Evolutionary conservation across 2,113 vertebrate genomes (phyloP).

Genomic region (Phainopepla nitens): DNA sequence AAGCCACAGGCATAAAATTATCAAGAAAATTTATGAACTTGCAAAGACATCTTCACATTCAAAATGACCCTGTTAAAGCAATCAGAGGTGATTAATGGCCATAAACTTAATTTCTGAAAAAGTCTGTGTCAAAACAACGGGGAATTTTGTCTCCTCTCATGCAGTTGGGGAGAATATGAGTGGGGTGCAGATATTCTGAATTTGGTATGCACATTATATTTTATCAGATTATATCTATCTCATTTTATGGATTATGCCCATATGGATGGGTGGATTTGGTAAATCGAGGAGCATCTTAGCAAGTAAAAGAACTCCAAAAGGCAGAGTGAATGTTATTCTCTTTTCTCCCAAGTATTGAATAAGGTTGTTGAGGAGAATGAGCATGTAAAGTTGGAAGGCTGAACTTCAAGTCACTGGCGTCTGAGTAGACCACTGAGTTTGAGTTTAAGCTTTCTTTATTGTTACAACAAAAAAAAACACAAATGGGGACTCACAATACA

Average conservation of each 20-base stretch:
- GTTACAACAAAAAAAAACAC: neutral
- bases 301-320: neutral
- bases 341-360: neutral
- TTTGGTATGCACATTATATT: neutral
- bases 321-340: neutral
- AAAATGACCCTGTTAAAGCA: conserved; percentile 19
- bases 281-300: neutral
- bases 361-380: neutral
- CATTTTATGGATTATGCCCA: neutral
- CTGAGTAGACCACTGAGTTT: neutral
- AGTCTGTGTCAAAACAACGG: neutral
- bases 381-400: neutral
- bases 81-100: conserved; percentile 24
- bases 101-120: conserved; percentile 11
- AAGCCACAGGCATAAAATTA: conserved; percentile 48
- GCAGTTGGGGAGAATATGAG: neutral
- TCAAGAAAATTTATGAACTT: conserved; percentile 46
- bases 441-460: neutral
- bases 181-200: neutral
- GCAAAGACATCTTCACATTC: conserved; percentile 13
- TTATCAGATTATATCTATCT: neutral
- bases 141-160: neutral
- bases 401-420: neutral
- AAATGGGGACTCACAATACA: neutral
- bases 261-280: neutral